A percentile compares a stretch with the other conserved stretches of the same genome.
Conservation (phyloP, 2,797 vertebrate species). For the Ambastaia sidthimunki region DNA sequence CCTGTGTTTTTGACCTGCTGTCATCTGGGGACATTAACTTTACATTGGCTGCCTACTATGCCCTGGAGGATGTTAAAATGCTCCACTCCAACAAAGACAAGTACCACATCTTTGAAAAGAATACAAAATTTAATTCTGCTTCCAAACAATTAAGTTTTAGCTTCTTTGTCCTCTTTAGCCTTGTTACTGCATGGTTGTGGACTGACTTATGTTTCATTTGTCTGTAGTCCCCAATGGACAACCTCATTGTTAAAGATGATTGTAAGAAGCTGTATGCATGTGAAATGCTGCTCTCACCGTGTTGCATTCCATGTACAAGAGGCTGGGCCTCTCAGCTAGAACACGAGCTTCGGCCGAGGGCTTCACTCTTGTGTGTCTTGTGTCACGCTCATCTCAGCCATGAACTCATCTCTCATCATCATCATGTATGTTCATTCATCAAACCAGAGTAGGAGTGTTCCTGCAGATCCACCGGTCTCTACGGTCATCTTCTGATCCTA, state of each 20-base stretch:
- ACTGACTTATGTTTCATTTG: conserved; percentile 72
- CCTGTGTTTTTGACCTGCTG: conserved; percentile 96
- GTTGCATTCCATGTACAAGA: conserved; percentile 60
- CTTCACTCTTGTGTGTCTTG: conserved; percentile 38
- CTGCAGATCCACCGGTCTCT: conserved; percentile 62
- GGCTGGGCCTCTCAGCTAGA: conserved; percentile 42
- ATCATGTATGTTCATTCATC: conserved; percentile 57
- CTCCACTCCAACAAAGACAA: conserved; percentile 94
- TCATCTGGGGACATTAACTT: conserved; percentile 97
- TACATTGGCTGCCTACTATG: conserved; percentile 97
- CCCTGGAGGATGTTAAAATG: conserved; percentile 94
- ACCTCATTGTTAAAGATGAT: conserved; percentile 37
- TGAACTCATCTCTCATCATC: conserved; percentile 63
- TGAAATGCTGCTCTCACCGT: conserved; percentile 60
- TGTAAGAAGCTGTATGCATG: conserved; percentile 64
- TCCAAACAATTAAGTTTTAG: conserved; percentile 32
- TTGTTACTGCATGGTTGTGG: conserved; percentile 76
- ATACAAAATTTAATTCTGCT: conserved; percentile 70
- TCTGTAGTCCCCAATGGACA: conserved; percentile 69
- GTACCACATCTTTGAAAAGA: conserved; percentile 89
- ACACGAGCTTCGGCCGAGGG: conserved; percentile 20
- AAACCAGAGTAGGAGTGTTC: conserved; percentile 51
- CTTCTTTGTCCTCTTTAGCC: conserved; percentile 62
- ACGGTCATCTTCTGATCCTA: conserved; percentile 60
- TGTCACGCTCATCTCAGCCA: conserved; percentile 44